phyloP scores from a whole-genome alignment of 2,113 vertebrate genomes.

The Malurus alboscapulatus region DNA sequence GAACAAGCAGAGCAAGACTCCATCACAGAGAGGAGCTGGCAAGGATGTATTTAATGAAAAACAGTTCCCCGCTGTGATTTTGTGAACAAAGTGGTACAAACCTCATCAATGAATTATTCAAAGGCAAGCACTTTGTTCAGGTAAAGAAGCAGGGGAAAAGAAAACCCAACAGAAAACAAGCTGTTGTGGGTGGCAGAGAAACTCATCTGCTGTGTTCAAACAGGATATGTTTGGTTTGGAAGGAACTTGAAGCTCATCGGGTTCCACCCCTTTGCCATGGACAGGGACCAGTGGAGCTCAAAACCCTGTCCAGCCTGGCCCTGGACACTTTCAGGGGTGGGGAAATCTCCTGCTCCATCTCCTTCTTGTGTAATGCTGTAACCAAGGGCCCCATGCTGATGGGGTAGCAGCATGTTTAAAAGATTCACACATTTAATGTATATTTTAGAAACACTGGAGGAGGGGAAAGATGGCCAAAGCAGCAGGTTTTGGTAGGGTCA shows the following conservation, averaged over 20 bases:
- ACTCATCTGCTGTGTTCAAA: background rate
- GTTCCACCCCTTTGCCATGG: background rate
- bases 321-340: background rate
- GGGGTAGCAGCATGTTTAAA: background rate
- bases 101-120: conserved; percentile 33
- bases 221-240: background rate
- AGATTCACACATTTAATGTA: accelerated
- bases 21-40: background rate
- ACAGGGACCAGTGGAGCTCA: background rate
- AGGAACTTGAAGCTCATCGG: background rate
- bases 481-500: background rate
- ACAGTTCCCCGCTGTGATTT: background rate
- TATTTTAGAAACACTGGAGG: background rate
- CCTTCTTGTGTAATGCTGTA: background rate
- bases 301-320: background rate
- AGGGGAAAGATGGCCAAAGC: background rate
- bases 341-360: background rate
- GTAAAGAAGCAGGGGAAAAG: background rate
- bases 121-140: background rate
- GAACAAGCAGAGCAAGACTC: background rate
- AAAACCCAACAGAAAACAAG: background rate
- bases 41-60: background rate
- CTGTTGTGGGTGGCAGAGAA: background rate
- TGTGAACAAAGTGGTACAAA: conserved; percentile 31
- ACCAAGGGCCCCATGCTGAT: background rate